phyloP scores from a whole-genome alignment of 1,140 invertebrate species.

The Plutomurus gul region DNA sequence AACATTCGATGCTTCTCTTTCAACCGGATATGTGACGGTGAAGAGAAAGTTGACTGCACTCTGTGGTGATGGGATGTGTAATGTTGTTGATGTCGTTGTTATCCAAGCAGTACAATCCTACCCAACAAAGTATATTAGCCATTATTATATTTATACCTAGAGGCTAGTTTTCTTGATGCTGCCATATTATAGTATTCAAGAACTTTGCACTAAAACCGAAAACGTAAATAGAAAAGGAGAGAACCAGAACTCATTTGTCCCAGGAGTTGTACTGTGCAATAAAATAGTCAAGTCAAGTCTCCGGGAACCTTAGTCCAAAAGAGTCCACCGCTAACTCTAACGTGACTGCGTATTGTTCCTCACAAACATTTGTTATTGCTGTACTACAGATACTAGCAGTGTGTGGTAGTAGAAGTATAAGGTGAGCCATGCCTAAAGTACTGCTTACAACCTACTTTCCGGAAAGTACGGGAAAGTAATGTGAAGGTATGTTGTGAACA shows the following conservation, averaged over 20 bases:
- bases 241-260: slow-evolving; percentile 23
- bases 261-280: background rate
- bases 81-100: slow-evolving; percentile 21
- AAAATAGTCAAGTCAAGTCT: slow-evolving; percentile 10
- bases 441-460: no score
- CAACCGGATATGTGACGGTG: slow-evolving; percentile 7
- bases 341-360: background rate
- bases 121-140: background rate
- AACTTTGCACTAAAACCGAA: background rate
- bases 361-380: background rate
- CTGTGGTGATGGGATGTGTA: background rate
- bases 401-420: no score
- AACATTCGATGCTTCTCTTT: background rate
- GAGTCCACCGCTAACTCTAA: background rate
- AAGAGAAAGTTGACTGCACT: slow-evolving; percentile 20
- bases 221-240: background rate
- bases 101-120: background rate
- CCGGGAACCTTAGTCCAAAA: background rate
- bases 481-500: no score
- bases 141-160: background rate
- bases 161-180: no score
- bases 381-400: no score
- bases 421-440: no score
- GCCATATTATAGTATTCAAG: no score
- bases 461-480: no score